Percentiles rank a stretch among this genome's conserved stretches.
phyloP scores from a whole-genome alignment of 1,140 invertebrate species.

The Lepidurus apus region DNA sequence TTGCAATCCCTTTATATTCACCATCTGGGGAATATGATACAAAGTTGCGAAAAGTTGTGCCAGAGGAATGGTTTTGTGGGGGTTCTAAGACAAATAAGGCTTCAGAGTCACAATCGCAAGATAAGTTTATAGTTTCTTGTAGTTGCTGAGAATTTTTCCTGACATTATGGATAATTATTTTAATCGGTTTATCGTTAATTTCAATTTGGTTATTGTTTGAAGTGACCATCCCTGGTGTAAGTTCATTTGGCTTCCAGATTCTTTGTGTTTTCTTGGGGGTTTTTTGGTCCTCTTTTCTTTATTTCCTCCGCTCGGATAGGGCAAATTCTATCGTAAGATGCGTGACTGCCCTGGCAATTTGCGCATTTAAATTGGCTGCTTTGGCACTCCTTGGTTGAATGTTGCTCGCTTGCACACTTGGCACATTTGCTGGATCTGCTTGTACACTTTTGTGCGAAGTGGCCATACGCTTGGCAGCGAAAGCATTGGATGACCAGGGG shows the following conservation, averaged over 20 bases:
- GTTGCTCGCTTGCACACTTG: slow-evolving; percentile 24
- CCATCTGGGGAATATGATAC: background rate
- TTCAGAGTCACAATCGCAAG: background rate
- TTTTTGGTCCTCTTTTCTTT: slow-evolving; percentile 15
- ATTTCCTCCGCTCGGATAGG: background rate
- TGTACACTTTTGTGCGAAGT: slow-evolving; percentile 1
- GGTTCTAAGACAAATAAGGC: background rate
- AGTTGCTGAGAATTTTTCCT: background rate
- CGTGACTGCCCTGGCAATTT: slow-evolving; percentile 23
- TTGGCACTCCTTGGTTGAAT: slow-evolving; percentile 22
- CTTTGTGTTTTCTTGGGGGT: slow-evolving; percentile 10
- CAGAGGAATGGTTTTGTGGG: background rate
- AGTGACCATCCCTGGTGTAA: background rate
- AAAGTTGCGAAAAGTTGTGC: background rate
- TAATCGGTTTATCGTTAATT: background rate
- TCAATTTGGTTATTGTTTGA: background rate
- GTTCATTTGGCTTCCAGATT: background rate
- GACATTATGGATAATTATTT: background rate
- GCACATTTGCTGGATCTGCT: background rate
- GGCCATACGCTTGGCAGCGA: slow-evolving; percentile 23
- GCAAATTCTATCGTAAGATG: slow-evolving; percentile 23
- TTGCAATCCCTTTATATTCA: background rate
- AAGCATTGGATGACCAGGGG: slow-evolving; percentile 17
- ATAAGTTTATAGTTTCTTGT: background rate
- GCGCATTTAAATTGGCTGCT: slow-evolving; percentile 12